Base-by-base conservation (phyloP, 2,888 invertebrate species). In the Elmis aenea region DNA sequence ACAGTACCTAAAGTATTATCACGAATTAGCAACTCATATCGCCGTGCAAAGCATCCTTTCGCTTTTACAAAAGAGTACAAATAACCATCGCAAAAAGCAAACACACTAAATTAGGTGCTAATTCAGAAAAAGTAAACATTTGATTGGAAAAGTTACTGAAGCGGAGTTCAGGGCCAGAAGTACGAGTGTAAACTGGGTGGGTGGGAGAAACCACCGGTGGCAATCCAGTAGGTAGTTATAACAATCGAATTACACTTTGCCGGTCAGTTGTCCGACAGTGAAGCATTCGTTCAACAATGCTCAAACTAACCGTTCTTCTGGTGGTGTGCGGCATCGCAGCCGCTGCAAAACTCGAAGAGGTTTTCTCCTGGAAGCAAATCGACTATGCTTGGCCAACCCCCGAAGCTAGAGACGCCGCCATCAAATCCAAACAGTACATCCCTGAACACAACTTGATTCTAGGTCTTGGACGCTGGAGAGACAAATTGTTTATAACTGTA, bases 301-400 rank as follows among this genome's bases (percentile, higher is more conserved):
- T 39, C 14, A 38, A 33, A 24, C 9, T 42, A 12, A 5, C 26
- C 10, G 9, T 42, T 23, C 10, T 29, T 5, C 9, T 24, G 13
- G 24, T 12, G 9, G 21, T 40, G 13, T 46, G 42, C 31, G 38
- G 41, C 5, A 13, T 42, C 16, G 33, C 64, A 42, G 66, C 69
- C 18, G 73, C 70, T 22, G 75, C 71, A 5, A 72, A 74, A 45
- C 70, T 83, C 21, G 70, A 78, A 34, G 74, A 82, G 50, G 71
- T 76, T 34, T 85, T 81, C 59, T 73, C 74, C 11, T 85, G 86
- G 85, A 82, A 82, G 44, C 71, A 79, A 55, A 57, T 85, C 26
- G 74, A 76, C 40, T 85, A 74, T 61, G 71, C 70, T 22, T 85
- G 83, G 82, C 79, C 82, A 12, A 72, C 69, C 24, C 71, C 75